Evolutionary conservation across 2,888 invertebrate genomes (phyloP).

Genomic region (Psylliodes chrysocephalus): DNA sequence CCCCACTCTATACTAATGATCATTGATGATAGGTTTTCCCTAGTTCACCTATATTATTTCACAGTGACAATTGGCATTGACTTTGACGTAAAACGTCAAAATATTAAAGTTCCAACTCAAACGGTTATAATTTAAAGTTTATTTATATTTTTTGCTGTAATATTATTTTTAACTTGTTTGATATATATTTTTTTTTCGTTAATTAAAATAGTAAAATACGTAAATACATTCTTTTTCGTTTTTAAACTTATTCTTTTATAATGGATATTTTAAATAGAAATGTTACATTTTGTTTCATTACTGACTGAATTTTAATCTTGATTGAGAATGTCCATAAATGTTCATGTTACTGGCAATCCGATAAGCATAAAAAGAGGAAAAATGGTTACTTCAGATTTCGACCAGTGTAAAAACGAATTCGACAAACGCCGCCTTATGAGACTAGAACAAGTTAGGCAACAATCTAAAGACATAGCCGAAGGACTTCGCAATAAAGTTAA

Average conservation of each 20-base stretch:
- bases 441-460: constrained; percentile 73
- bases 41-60: no score
- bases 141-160: neutral
- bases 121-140: neutral
- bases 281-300: neutral
- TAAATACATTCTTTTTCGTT: no score
- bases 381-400: constrained; percentile 67
- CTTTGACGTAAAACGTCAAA: neutral
- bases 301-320: neutral
- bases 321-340: constrained; percentile 68
- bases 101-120: neutral
- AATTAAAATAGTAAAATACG: no score
- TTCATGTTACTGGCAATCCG: constrained; percentile 69
- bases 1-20: no score
- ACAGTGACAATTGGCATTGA: neutral
- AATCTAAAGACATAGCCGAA: constrained; percentile 71
- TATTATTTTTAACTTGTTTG: neutral
- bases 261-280: neutral
- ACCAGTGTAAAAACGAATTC: constrained; percentile 67
- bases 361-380: constrained; percentile 64
- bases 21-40: no score
- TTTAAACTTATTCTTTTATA: neutral
- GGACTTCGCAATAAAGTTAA: constrained; percentile 68
- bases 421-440: constrained; percentile 70
- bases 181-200: neutral